Evolutionary conservation across 2,797 vertebrate species (phyloP).

Genomic region (Girardinus metallicus): DNA sequence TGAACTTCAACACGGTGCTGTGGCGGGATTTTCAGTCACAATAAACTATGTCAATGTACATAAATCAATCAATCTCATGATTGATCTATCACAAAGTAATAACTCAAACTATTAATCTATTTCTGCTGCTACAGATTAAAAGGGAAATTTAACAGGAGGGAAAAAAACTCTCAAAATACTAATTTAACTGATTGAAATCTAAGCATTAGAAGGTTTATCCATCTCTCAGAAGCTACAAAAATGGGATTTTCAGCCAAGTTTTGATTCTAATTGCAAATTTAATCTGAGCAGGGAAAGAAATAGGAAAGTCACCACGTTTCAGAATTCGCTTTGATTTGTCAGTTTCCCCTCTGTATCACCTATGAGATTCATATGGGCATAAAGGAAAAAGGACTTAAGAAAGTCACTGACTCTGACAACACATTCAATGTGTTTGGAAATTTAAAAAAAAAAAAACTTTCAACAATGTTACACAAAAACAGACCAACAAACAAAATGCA

Average conservation of each 20-base stretch:
- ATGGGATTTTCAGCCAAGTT: neutral
- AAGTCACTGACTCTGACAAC: neutral
- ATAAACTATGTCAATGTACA: neutral
- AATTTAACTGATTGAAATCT: neutral
- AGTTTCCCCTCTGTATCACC: neutral
- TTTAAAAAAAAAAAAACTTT: too few relatives aligned
- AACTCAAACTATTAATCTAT: neutral
- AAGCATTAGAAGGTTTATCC: neutral
- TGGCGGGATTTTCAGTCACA: neutral
- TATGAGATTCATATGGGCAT: neutral
- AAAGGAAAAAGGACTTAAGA: neutral
- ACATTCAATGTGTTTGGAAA: neutral
- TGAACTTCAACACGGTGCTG: too few relatives aligned
- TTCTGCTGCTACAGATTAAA: neutral
- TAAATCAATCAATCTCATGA: neutral
- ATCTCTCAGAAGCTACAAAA: neutral
- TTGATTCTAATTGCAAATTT: neutral
- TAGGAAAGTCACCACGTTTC: neutral
- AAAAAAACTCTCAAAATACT: neutral
- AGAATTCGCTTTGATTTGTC: neutral
- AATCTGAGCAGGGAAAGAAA: neutral
- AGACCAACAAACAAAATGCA: neutral
- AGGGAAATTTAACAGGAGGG: neutral
- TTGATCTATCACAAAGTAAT: neutral
- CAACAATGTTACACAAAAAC: too few relatives aligned